phyloP scores from a whole-genome alignment of 2,888 invertebrate species.

The Stenchaetothrips biformis region DNA sequence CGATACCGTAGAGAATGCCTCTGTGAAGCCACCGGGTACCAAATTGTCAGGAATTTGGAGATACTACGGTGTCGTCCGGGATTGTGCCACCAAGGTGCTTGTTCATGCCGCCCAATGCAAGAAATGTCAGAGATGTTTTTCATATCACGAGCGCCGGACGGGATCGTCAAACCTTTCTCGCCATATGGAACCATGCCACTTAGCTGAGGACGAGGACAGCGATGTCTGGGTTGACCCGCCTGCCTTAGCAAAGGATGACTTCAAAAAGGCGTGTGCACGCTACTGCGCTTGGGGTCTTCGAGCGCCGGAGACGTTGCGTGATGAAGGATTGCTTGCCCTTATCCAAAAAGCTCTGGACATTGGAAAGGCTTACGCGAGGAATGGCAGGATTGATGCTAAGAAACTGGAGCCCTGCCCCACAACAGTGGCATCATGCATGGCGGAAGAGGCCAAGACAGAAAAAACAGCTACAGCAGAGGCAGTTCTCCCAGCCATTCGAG shows the following conservation, averaged over 20 bases:
- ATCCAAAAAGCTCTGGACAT: not conserved
- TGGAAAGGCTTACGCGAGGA: not conserved
- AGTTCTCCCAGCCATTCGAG: no score
- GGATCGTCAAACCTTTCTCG: not conserved
- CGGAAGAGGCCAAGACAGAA: no score
- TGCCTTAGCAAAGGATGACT: not conserved
- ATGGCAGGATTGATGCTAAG: no score
- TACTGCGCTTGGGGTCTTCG: not conserved
- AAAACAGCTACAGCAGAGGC: no score
- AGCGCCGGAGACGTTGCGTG: not conserved
- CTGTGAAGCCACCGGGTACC: not conserved
- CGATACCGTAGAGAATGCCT: not conserved
- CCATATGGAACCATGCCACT: not conserved
- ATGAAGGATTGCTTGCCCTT: not conserved
- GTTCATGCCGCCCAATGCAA: not conserved
- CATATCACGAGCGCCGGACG: not conserved
- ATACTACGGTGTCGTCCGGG: not conserved
- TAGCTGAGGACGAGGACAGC: not conserved
- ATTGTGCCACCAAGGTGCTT: not conserved
- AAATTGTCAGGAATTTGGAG: not conserved
- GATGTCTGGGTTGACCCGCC: not conserved
- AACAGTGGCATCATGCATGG: no score
- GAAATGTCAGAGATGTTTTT: not conserved
- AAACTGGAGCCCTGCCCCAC: no score
- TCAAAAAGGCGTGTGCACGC: not conserved